Evolutionary conservation across 2,888 invertebrate species (phyloP), one percentile per base, ranked within the genome.

Genomic region (Torymus aiolomorphi): DNA sequence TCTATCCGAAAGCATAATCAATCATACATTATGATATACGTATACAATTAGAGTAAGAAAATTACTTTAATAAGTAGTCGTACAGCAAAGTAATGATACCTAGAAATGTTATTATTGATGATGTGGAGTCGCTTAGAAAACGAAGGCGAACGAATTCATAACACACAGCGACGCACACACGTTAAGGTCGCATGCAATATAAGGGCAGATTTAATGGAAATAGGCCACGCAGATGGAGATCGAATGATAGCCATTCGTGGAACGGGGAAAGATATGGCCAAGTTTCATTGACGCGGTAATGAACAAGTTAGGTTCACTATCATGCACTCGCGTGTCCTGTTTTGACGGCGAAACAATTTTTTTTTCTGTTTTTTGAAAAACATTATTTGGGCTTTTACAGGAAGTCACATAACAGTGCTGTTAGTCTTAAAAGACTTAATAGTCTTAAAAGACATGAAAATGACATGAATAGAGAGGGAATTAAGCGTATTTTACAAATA

Each of bases 201-300:
- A 51, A 71, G 51, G 18, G n/a, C 24, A 71, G 20, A 61, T 71
- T 51, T 71, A 61, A 71, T 61, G 61, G 61, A 71, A 71, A 71
- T 71, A 61, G 61, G 57, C 51, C 52, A 31, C 51, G 57, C 51
- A 71, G 42, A 61, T 71, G 52, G 61, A 51, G 31, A 57, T 57
- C 57, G 56, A 51, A 61, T 71, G 52, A 24, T 49, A 71, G 20
- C 20, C 18, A 59, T 3, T 14, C 20, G 20, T 16, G 2, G 59
- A 61, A 71, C 51, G 52, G 51, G 51, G 52, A 52, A n/a, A 65
- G 65, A 52, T 31, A 31, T 51, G 51, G 16, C 12, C 13, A 16
- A 18, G 31, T 62, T 61, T 72, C 62, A 72, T 72, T 16, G 52
- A 52, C 10, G 62, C 31, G 62, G 12, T 20, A 52, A 72, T 16